These are phyloP conservation scores for Cydia splendana DNA, from an alignment of 1,140 invertebrate genomes.

Conservation along the genomic window DNA sequence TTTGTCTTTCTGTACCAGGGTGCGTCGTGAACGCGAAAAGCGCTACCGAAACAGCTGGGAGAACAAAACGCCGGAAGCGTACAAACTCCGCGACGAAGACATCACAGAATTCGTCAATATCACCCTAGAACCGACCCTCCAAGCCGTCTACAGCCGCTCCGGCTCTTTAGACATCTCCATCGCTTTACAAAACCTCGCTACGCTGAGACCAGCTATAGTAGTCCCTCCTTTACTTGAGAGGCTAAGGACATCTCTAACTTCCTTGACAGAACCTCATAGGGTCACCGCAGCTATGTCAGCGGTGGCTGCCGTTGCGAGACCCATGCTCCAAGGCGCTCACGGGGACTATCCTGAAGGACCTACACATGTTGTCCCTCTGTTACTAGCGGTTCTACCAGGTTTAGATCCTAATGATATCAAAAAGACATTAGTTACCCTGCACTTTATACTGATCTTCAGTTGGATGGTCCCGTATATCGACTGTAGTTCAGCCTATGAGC, in stretches of 20 bases:
- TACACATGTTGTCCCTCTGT: slow-evolving; percentile 89
- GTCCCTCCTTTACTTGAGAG: slow-evolving; percentile 91
- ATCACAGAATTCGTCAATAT: slow-evolving; percentile 91
- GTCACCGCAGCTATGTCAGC: slow-evolving; percentile 90
- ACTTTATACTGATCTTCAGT: slow-evolving; percentile 88
- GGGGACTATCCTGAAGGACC: slow-evolving; percentile 87
- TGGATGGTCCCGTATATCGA: slow-evolving; percentile 91
- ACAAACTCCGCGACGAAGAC: slow-evolving; percentile 89
- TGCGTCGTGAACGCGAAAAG: slow-evolving; percentile 70
- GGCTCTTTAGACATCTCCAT: slow-evolving; percentile 83
- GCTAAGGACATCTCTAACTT: slow-evolving; percentile 89
- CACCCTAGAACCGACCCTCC: slow-evolving; percentile 84
- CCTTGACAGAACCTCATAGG: slow-evolving; percentile 92
- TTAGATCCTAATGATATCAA: slow-evolving; percentile 95
- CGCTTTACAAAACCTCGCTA: slow-evolving; percentile 88
- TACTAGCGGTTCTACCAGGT: slow-evolving; percentile 90
- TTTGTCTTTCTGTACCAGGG: slow-evolving; percentile 45
- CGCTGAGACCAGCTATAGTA: slow-evolving; percentile 90
- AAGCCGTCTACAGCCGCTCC: slow-evolving; percentile 89
- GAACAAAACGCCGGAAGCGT: slow-evolving; percentile 83
- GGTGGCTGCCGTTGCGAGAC: slow-evolving; percentile 85
- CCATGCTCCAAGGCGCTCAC: slow-evolving; percentile 84
- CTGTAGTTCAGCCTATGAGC: slow-evolving; percentile 86
- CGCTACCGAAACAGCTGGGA: slow-evolving; percentile 82
- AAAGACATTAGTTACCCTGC: slow-evolving; percentile 90